Conservation (phyloP, 2,797 vertebrate species). For the Microchirus variegatus region DNA sequence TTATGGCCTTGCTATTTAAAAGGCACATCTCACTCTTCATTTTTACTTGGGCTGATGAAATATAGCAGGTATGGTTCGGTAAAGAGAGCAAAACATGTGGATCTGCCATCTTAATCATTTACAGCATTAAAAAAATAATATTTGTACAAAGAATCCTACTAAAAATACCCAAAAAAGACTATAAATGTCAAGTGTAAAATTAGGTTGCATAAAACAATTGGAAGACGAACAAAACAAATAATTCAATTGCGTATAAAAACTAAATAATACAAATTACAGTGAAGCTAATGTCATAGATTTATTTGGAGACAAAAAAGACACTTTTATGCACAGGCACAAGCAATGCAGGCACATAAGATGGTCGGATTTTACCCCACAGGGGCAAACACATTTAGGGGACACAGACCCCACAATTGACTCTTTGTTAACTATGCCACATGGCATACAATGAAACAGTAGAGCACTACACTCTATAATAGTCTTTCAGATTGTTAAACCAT, state of each 20-base stretch:
- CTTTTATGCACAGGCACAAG: slow-evolving; percentile 65
- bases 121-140: slow-evolving; percentile 11
- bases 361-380: slow-evolving; percentile 70
- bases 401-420: slow-evolving; percentile 53
- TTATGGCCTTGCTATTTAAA: not conserved
- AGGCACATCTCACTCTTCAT: not conserved
- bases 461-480: slow-evolving; percentile 18
- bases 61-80: not conserved
- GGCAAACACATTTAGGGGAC: slow-evolving; percentile 60
- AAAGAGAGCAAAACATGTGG: not conserved
- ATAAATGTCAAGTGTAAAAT: no score
- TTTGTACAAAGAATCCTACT: slow-evolving; percentile 16
- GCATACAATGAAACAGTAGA: slow-evolving; percentile 29
- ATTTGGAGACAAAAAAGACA: slow-evolving; percentile 29
- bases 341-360: slow-evolving; percentile 68
- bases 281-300: slow-evolving; percentile 13
- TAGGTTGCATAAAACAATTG: no score
- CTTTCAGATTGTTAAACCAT: slow-evolving; percentile 58
- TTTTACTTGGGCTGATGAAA: not conserved
- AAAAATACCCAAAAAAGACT: no score
- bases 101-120: not conserved
- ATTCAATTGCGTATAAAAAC: no score
- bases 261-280: slow-evolving; percentile 10
- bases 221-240: no score
- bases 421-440: slow-evolving; percentile 42